Evolutionary conservation across 2,113 vertebrate species (phyloP), one percentile per base, ranked within the genome.

Genomic region (Brienomyrus longianalis): DNA sequence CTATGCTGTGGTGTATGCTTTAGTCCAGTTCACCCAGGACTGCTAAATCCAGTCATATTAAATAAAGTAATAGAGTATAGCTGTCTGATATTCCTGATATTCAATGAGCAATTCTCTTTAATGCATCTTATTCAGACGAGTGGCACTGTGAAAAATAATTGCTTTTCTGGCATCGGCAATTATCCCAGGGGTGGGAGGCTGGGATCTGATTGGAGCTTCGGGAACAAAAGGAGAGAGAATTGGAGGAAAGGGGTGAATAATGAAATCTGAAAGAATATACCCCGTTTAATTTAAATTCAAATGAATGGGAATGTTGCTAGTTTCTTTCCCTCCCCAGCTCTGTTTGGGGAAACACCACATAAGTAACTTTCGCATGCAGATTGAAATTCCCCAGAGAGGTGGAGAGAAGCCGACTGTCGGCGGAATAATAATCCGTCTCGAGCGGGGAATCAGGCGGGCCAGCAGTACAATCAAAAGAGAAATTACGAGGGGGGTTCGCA

Each of bases 361-460:
- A 86, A 35, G 48, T 86, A 86, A 86, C 50, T 86, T 86, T 86
- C n/a, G 50, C 21, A 86, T 83, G 80, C 80, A 83, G 80, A 83
- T 83, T 45, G 80, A 83, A 66, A 83, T 83, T 45, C 80, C 80
- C 80, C 43, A 19, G 45, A 83, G 80, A 48, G 80, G 31, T 7
- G 35, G 4, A 1, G 80, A 83, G 35, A 23, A 21, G 80, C 80
- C 21, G 39, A 83, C 39, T 48, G 80, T 23, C 15, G 80, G 35
- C 43, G 11, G 80, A 83, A 83, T 83, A 83, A 83, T 83, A 83
- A 83, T 48, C 21, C 80, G 39, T 45, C 19, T 83, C 9, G 39
- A 83, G 19, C 19, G 17, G 39, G 80, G 8, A 83, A 83, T 43
- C 80, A 48, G 39, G 45, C 19, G 21, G 43, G 39, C 39, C 19